These are phyloP conservation scores for Eclectus roratus DNA, from an alignment of 2,113 vertebrate genomes.

Conservation along the genomic window DNA sequence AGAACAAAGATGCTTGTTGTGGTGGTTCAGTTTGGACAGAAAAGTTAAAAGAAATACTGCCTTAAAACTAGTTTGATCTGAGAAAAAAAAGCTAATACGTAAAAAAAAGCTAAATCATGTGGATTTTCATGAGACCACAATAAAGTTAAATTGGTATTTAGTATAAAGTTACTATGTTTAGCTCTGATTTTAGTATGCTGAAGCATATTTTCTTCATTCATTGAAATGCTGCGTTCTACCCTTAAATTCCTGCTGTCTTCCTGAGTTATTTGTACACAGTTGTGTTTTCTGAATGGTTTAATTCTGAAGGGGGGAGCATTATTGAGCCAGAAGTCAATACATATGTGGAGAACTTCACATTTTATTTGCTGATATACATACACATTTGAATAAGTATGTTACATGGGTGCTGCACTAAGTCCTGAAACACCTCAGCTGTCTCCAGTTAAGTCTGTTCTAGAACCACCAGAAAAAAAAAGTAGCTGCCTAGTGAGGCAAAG, in stretches of 20 bases:
- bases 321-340: not conserved
- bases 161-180: not conserved
- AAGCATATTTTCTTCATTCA: not conserved
- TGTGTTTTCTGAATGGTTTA: not conserved
- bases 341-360: rapidly evolving
- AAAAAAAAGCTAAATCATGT: not conserved
- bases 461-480: not conserved
- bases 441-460: not conserved
- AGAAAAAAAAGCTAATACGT: not conserved
- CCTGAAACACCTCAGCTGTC: not conserved
- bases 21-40: not conserved
- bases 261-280: not conserved
- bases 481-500: not conserved
- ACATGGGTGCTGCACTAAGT: not conserved
- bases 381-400: not conserved
- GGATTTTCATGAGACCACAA: not conserved
- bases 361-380: not conserved
- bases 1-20: not conserved
- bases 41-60: not conserved
- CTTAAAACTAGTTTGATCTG: not conserved
- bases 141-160: not conserved
- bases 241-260: not conserved
- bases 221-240: rapidly evolving
- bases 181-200: not conserved
- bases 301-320: not conserved